Evolutionary conservation across 2,888 invertebrate genomes (phyloP).

Genomic region (Ecdyonurus torrentis): DNA sequence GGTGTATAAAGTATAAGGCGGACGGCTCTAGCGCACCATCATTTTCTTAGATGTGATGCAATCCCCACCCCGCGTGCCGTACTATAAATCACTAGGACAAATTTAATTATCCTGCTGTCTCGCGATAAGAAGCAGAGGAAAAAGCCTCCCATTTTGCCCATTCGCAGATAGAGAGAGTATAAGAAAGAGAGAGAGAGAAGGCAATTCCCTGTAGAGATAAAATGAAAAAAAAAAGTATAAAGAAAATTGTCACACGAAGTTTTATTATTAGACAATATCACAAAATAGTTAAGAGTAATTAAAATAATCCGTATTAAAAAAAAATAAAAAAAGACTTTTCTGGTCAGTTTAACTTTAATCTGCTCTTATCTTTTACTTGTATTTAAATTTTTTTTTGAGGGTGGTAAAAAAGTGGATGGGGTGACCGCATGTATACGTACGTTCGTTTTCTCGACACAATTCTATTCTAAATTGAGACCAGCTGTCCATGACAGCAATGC

Average conservation of each 20-base stretch:
- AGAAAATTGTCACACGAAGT: neutral
- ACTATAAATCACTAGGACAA: constrained; percentile 37
- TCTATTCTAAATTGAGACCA: constrained; percentile 17
- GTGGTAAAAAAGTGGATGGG: no score
- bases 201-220: neutral
- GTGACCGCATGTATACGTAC: no score
- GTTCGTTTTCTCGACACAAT: no score
- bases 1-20: constrained; percentile 1
- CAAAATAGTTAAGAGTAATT: no score
- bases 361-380: no score
- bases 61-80: constrained; percentile 2
- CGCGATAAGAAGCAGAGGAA: constrained; percentile 25
- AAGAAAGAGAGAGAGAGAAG: neutral
- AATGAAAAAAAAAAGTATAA: neutral
- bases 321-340: no score
- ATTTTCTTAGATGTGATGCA: neutral
- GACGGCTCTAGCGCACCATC: neutral
- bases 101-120: constrained; percentile 40
- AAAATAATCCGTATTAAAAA: no score
- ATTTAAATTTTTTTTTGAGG: no score
- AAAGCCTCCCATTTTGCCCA: neutral
- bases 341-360: no score
- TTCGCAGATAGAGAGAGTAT: neutral
- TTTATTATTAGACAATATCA: no score
- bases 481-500: constrained; percentile 15